Evolutionary conservation across 2,113 vertebrate species (phyloP), one percentile per base, ranked within the genome.

Genomic region (Tursiops truncatus): DNA sequence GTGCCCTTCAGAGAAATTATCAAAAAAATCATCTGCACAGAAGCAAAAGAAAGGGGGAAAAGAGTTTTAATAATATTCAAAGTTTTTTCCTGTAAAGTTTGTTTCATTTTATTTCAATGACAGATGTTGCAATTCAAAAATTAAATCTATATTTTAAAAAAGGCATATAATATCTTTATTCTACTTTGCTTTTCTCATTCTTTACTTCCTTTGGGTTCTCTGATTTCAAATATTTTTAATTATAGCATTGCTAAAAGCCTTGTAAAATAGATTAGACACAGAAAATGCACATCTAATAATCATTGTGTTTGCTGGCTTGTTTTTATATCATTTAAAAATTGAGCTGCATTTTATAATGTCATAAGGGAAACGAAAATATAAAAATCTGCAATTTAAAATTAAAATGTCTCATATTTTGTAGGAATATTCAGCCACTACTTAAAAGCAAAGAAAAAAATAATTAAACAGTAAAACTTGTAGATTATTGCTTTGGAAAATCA

Each of bases 21-120:
- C 21, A 53, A 93, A 86, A 20, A 74, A 67, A 56, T 15, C 36
- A 50, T 50, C 41, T 68, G 63, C 2, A 71, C 3, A 77, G 60
- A 89, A 95, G 84, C 53, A 14, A 95, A 79, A 85, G 3, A 41
- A 95, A 92, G 94, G 56, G 89, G 60, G 33, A 58, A 96, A 97
- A n/a, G 4, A 65, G 8, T 53, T 94, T 88, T 58, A 87, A 82
- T 41, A 58, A 77, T 21, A 70, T 28, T 89, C 41, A 50, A 87
- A 90, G 20, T 33, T 76, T 36, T 62, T 65, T 58, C 33, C 23
- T 31, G 13, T 80, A 23, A 87, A 44, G 33, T 77, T 67, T 97
- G 83, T 58, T 94, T 83, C 20, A 71, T 86, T 95, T 89, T 97
- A 96, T 97, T 96, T 88, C 7, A 33, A 74, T 86, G 87, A 0